A percentile compares a stretch with the other conserved stretches of the same genome.
phyloP scores from a whole-genome alignment of 2,797 vertebrate species.

The Arctocebus calabarensis region DNA sequence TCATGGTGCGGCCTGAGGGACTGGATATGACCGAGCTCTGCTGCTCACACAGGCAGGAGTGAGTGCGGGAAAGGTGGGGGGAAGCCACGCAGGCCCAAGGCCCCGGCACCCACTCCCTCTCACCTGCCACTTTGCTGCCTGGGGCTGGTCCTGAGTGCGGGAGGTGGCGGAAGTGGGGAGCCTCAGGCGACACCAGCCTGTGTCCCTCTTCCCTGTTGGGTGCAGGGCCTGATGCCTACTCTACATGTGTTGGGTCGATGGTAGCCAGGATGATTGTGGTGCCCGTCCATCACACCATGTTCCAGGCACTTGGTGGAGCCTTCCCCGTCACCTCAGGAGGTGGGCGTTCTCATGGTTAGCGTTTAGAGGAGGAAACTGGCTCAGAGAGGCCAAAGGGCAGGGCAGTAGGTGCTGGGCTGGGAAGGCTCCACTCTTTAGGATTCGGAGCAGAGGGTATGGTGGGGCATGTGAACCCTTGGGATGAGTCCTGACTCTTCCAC shows the following conservation, averaged over 20 bases:
- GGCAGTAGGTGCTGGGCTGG: not conserved
- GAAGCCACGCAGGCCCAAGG: not conserved
- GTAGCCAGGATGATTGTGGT: fast-evolving
- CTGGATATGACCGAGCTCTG: not conserved
- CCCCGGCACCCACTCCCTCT: fast-evolving
- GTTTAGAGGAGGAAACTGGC: not conserved
- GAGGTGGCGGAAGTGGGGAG: fast-evolving
- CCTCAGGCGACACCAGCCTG: fast-evolving
- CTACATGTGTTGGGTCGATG: fast-evolving
- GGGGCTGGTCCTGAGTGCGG: fast-evolving
- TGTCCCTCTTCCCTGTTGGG: too few relatives aligned
- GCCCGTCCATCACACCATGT: fast-evolving
- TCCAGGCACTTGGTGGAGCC: fast-evolving
- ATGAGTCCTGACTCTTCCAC: fast-evolving
- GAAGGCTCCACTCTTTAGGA: not conserved
- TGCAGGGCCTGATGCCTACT: fast-evolving
- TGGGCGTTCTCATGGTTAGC: fast-evolving
- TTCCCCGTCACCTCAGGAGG: fast-evolving
- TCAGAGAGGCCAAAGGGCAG: not conserved
- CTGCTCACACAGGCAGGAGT: not conserved
- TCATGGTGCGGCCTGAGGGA: fast-evolving
- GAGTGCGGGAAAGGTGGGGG: too few relatives aligned
- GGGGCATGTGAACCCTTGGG: fast-evolving
- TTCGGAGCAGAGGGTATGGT: fast-evolving
- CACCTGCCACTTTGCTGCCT: not conserved